A percentile compares a stretch with the other conserved stretches of the same genome.
Evolutionary conservation across 23 tunicate species (phyloP).

Genomic region (Halocynthia aurantium): DNA sequence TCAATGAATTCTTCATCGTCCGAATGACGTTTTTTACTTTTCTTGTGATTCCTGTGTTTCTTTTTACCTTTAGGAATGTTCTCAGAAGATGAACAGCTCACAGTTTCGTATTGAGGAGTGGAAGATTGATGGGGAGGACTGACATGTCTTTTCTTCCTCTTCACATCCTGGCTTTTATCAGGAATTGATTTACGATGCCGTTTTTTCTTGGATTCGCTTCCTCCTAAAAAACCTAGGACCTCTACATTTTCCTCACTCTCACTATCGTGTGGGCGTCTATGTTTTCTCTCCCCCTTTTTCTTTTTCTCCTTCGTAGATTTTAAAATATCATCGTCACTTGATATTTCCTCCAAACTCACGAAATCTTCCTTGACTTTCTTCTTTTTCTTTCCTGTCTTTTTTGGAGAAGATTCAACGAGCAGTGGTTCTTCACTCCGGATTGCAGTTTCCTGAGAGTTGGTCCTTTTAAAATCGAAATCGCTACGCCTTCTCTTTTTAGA

Average conservation of each 20-base stretch:
- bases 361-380: background rate
- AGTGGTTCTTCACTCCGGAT: background rate
- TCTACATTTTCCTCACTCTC: background rate
- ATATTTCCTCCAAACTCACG: background rate
- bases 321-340: too few species aligned
- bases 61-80: background rate
- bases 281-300: background rate
- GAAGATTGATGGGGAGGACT: background rate
- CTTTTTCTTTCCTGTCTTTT: background rate
- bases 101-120: background rate
- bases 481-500: too few species aligned
- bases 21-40: background rate
- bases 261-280: background rate
- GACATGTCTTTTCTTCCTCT: background rate
- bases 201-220: background rate
- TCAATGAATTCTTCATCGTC: background rate
- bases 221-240: background rate
- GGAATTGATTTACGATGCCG: background rate
- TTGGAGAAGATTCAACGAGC: background rate
- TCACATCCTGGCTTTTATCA: background rate
- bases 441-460: too few species aligned
- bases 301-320: background rate
- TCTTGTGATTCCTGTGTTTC: background rate
- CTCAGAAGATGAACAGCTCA: background rate
- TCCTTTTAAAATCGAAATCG: too few species aligned